Conservation (phyloP, 2,797 vertebrate species). For the Myiotriccus ornatus region DNA sequence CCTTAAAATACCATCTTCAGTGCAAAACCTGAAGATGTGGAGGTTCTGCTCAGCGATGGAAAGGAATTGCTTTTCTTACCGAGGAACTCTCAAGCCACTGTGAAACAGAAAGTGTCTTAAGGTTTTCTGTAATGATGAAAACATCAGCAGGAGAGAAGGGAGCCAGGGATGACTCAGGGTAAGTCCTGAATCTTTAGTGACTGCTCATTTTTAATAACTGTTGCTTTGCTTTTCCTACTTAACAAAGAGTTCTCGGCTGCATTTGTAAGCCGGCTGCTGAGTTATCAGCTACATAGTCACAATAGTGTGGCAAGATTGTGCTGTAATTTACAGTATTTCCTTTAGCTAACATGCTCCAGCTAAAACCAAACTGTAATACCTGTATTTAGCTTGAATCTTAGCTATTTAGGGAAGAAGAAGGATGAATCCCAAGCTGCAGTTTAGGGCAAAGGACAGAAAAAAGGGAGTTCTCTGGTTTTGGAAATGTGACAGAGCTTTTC, state of each 20-base stretch:
- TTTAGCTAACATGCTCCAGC: background rate
- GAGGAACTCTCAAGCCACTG: slow-evolving; percentile 43
- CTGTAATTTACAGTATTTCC: background rate
- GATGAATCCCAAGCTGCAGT: background rate
- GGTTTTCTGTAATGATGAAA: slow-evolving; percentile 69
- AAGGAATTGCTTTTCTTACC: slow-evolving; percentile 30
- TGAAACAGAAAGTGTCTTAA: slow-evolving; percentile 51
- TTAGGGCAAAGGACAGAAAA: background rate
- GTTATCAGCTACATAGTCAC: background rate
- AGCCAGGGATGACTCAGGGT: slow-evolving; percentile 69
- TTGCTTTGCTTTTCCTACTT: background rate
- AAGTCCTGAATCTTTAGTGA: slow-evolving; percentile 63
- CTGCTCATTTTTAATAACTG: slow-evolving; percentile 15
- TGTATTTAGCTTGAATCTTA: background rate
- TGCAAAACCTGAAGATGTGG: slow-evolving; percentile 29
- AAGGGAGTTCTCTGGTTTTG: background rate
- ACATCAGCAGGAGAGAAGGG: slow-evolving; percentile 48
- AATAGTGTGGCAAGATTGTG: background rate
- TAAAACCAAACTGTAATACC: background rate
- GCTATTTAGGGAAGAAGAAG: background rate
- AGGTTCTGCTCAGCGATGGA: slow-evolving; percentile 46
- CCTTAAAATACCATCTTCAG: slow-evolving; percentile 24
- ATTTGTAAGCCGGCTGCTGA: background rate
- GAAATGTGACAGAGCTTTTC: background rate
- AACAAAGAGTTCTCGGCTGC: slow-evolving; percentile 4